Base-by-base conservation (phyloP, 2,113 vertebrate genomes). In the Sinocyclocheilus maitianheensis region DNA sequence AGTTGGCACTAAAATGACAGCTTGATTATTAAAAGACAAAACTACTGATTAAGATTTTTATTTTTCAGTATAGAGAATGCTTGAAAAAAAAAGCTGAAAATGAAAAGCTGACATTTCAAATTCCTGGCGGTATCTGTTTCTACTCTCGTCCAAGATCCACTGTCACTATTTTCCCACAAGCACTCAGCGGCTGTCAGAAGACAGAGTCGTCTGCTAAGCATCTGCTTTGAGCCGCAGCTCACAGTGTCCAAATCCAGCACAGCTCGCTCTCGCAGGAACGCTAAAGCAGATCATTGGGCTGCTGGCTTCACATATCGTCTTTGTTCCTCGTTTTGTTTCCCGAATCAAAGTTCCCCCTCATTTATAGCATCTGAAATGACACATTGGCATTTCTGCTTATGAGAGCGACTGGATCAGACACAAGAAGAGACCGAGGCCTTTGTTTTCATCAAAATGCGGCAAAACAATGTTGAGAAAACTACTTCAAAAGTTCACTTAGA, bases 341-440 rank as follows among this genome's bases (percentile, higher is more conserved):
- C 4, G 11, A 58, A 85, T 77, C 62, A 85, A 81, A 88, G 83
- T 30, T 43, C n/a, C 60, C 10, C 53, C 79, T 12, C 43, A 48
- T 76, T 77, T 84, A 20, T 85, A 67, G 63, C 16, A 24, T 40
- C 58, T 51, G 37, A 83, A 60, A 84, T 79, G 81, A 43, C 84
- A 86, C 80, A 79, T 4, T 72, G 74, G 24, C 51, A 78, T 80
- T 83, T 88, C 65, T 88, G 72, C 26, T 34, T 37, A n/a, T 77
- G 14, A n/a, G 46, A 83, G 65, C 22, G 62, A 76, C 34, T 86
- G 79, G 40, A 87, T 75, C 55, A 58, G 40, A 18, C 48, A 55
- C 5, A 71, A 2, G 12, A 12, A 76, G 72, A 12, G 13, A 3
- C 20, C 0, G 1, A 14, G 5, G 34, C 11, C 30, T 78, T 43